Evolutionary conservation across 1,140 invertebrate genomes (phyloP).

Genomic region (Lerema accius): DNA sequence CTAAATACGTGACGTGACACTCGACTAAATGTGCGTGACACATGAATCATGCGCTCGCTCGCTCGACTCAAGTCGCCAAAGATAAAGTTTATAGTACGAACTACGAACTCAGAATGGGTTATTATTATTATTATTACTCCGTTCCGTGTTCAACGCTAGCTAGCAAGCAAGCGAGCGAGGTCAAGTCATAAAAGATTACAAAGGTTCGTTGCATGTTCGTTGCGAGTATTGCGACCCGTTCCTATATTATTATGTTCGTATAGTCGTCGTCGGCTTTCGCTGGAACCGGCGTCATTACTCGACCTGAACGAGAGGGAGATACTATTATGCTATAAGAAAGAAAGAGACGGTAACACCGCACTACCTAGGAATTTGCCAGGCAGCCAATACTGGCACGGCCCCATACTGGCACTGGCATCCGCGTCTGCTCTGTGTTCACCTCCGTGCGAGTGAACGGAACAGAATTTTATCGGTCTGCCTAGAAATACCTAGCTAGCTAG

Average conservation of each 20-base stretch:
- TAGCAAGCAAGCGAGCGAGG: constrained; percentile 58
- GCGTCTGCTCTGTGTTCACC: constrained; percentile 54
- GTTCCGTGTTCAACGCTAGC: constrained; percentile 22
- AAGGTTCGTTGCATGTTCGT: constrained; percentile 14
- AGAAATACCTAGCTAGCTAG: constrained; percentile 45
- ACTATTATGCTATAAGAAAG: constrained; percentile 31
- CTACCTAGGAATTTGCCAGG: constrained; percentile 61
- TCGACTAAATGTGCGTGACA: too few relatives aligned
- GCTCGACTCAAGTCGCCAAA: constrained; percentile 17
- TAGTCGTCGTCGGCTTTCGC: constrained; percentile 38
- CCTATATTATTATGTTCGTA: constrained; percentile 60
- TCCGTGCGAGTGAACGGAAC: constrained; percentile 65
- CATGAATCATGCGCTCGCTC: constrained; percentile 33
- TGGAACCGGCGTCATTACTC: constrained; percentile 46
- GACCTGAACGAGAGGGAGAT: constrained; percentile 45
- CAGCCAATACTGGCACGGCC: constrained; percentile 72
- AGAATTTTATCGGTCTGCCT: constrained; percentile 57
- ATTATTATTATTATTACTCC: constrained; percentile 51
- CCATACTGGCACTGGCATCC: constrained; percentile 67
- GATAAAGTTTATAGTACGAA: background rate
- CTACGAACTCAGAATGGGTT: constrained; percentile 13
- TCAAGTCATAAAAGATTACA: constrained; percentile 53
- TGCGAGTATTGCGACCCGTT: constrained; percentile 50
- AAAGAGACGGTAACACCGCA: constrained; percentile 49
- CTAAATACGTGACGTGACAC: too few relatives aligned